phyloP scores from a whole-genome alignment of 2,888 invertebrate genomes.

The Eudemis profundana region DNA sequence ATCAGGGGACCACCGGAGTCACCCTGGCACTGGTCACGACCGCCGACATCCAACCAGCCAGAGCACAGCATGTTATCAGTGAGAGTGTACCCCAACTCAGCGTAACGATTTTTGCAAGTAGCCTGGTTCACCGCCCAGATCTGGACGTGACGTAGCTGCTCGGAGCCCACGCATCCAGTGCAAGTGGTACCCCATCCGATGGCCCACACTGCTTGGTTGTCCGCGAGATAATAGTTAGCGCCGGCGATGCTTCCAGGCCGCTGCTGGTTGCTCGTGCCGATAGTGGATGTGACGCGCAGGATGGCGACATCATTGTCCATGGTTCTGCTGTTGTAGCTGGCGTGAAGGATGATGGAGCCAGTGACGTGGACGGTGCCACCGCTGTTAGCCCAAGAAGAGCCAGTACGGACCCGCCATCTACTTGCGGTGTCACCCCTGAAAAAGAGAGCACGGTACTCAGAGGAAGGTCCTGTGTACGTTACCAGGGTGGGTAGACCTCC shows the following conservation, averaged over 20 bases:
- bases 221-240: constrained; percentile 57
- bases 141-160: constrained; percentile 61
- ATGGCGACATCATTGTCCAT: constrained; percentile 60
- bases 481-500: too few relatives aligned
- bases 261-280: constrained; percentile 51
- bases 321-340: constrained; percentile 48
- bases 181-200: constrained; percentile 64
- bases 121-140: constrained; percentile 57
- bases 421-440: constrained; percentile 42
- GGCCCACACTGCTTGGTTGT: constrained; percentile 62
- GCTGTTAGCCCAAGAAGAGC: constrained; percentile 49
- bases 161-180: constrained; percentile 50
- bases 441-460: too few relatives aligned
- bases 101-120: constrained; percentile 54
- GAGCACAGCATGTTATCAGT: constrained; percentile 62
- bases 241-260: constrained; percentile 58
- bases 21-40: constrained; percentile 70
- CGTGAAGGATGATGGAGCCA: constrained; percentile 50
- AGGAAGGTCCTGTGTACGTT: too few relatives aligned
- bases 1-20: constrained; percentile 67
- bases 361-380: constrained; percentile 55
- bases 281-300: constrained; percentile 49
- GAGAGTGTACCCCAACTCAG: constrained; percentile 50
- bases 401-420: constrained; percentile 39
- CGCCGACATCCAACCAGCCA: constrained; percentile 64